phyloP scores from a whole-genome alignment of 2,888 invertebrate genomes.

The Nemotelus pantherinus region DNA sequence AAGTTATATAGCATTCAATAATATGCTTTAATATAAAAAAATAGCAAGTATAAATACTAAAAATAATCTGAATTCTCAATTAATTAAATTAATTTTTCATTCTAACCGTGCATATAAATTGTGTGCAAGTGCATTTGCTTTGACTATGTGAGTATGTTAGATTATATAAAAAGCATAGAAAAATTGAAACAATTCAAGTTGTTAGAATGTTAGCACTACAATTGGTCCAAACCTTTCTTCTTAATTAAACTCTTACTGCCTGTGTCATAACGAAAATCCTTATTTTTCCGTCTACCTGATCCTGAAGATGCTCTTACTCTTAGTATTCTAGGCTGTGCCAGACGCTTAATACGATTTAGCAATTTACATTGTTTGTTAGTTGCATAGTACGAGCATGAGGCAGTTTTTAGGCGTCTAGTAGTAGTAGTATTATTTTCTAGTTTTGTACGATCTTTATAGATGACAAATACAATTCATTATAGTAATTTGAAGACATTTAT shows the following conservation, averaged over 20 bases:
- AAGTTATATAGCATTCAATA: too few relatives aligned
- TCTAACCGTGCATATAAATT: too few relatives aligned
- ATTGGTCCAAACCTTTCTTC: constrained; percentile 27
- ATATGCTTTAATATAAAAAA: too few relatives aligned
- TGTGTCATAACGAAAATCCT: constrained; percentile 70
- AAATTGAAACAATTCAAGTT: too few relatives aligned
- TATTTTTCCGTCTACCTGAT: constrained; percentile 59
- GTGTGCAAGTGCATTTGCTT: too few relatives aligned
- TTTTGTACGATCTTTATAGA: constrained; percentile 6
- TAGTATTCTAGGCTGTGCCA: constrained; percentile 69
- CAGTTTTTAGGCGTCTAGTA: constrained; percentile 36
- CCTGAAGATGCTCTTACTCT: constrained; percentile 67
- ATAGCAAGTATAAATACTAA: too few relatives aligned
- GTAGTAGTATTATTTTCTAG: constrained; percentile 44
- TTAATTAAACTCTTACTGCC: constrained; percentile 66
- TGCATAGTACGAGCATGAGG: constrained; percentile 45
- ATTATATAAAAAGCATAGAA: too few relatives aligned
- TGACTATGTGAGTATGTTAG: too few relatives aligned
- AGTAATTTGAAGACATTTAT: background rate
- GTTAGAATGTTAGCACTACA: too few relatives aligned
- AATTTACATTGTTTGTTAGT: constrained; percentile 51
- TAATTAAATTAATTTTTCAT: too few relatives aligned
- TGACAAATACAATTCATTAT: too few relatives aligned
- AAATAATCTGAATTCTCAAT: too few relatives aligned
- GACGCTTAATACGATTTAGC: constrained; percentile 64